Percentiles rank a stretch among this genome's conserved stretches.
These are phyloP conservation scores for Paradoxurus hermaphroditus DNA, from an alignment of 2,113 vertebrate genomes.

Conservation along the genomic window DNA sequence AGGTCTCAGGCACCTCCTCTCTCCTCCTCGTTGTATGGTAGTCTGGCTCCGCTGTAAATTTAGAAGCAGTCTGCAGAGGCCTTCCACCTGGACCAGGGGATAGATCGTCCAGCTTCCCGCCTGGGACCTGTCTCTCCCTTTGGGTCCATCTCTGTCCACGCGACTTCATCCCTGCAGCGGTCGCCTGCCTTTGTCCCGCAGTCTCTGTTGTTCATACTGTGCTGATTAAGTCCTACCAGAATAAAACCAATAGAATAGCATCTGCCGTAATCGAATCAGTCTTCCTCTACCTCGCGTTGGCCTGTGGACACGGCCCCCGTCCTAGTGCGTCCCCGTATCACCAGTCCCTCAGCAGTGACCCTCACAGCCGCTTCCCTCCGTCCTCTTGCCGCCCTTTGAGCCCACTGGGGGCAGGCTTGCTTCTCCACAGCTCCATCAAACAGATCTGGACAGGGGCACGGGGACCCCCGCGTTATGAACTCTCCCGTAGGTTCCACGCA, in stretches of 20 bases:
- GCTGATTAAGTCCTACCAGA: background rate
- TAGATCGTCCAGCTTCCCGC: background rate
- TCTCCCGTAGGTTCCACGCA: background rate
- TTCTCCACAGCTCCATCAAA: background rate
- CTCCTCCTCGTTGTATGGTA: background rate
- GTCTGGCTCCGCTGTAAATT: background rate
- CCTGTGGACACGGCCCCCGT: rapidly evolving
- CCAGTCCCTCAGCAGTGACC: no score
- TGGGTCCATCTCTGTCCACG: no score
- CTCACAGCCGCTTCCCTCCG: background rate
- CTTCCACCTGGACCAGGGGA: rapidly evolving
- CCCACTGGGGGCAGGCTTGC: background rate
- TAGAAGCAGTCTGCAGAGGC: background rate
- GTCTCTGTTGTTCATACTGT: background rate
- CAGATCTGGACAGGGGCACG: background rate
- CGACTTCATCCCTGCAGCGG: no score
- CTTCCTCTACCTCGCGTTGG: background rate
- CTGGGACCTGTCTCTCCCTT: rapidly evolving
- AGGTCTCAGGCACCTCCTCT: background rate
- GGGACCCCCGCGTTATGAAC: rapidly evolving
- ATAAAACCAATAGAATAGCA: no score
- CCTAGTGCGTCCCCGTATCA: no score
- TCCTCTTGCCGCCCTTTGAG: no score
- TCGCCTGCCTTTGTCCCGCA: rapidly evolving
- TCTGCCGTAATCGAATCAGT: background rate